Percentiles rank a stretch among this genome's conserved stretches.
Evolutionary conservation across 2,888 invertebrate species (phyloP).

Genomic region (Eupsilia transversa): DNA sequence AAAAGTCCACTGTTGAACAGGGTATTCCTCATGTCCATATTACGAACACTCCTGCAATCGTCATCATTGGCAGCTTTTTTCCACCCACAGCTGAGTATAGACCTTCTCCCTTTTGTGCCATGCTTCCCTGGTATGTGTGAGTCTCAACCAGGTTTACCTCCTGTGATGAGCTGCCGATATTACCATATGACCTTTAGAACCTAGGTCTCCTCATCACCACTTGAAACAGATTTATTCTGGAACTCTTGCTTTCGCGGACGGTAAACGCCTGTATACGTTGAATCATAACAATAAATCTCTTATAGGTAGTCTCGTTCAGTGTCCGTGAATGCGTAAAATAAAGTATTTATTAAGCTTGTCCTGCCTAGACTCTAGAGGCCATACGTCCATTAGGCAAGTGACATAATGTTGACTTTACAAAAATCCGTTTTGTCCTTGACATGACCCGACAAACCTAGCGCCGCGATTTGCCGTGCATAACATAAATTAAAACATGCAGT

Average conservation of each 20-base stretch:
- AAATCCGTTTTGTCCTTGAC: slow-evolving; percentile 36
- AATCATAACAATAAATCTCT: no score
- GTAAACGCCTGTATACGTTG: no score
- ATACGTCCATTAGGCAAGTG: slow-evolving; percentile 6
- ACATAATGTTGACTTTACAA: slow-evolving; percentile 48
- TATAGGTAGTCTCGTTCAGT: no score
- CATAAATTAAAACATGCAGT: neutral
- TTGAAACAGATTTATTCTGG: neutral
- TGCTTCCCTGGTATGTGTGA: neutral
- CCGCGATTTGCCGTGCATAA: neutral
- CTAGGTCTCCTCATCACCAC: neutral
- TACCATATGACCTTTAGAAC: neutral
- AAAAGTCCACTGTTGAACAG: neutral
- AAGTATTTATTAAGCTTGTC: neutral
- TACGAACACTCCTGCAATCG: neutral
- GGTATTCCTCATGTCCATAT: neutral
- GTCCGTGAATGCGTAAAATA: no score
- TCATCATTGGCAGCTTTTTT: neutral
- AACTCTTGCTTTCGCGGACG: no score
- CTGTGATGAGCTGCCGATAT: neutral
- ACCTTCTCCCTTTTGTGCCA: neutral
- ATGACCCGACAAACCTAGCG: slow-evolving; percentile 3
- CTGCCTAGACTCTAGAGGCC: neutral
- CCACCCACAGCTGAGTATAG: neutral
- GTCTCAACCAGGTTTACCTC: neutral